Conservation (phyloP, 37 sponge, comb jelly and placozoan genomes). For the Corticium candelabrum region DNA sequence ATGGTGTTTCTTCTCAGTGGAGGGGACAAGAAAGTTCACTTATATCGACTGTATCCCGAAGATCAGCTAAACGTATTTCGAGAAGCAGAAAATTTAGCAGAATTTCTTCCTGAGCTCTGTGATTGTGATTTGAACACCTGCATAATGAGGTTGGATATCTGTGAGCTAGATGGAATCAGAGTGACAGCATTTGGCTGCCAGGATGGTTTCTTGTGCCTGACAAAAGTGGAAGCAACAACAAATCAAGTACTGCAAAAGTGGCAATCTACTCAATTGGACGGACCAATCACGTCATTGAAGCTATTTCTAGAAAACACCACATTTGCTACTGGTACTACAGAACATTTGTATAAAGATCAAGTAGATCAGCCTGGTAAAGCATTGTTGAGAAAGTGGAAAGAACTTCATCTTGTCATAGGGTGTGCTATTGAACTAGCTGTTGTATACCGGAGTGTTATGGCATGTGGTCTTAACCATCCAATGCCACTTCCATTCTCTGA, state of each 20-base stretch:
- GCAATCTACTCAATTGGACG: conserved; percentile 29
- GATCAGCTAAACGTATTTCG: no score
- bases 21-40: conserved; percentile 53
- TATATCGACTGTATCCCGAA: conserved; percentile 33
- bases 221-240: conserved; percentile 19
- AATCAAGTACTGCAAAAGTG: conserved; percentile 9
- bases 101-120: no score
- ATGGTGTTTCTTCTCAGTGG: conserved; percentile 66
- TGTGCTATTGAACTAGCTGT: conserved; percentile 49
- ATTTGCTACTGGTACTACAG: background rate
- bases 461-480: background rate
- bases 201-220: conserved; percentile 24
- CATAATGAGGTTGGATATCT: no score
- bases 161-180: background rate
- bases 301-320: conserved; percentile 21
- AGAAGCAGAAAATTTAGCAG: no score
- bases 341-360: background rate
- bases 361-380: background rate
- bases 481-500: conserved; percentile 37
- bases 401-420: conserved; percentile 29
- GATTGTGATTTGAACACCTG: background rate
- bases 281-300: conserved; percentile 53
- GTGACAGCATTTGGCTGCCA: conserved; percentile 53
- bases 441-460: conserved; percentile 21
- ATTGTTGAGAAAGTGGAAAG: no score